Evolutionary conservation across 2,113 vertebrate genomes (phyloP).

Genomic region (Azemiops feae): DNA sequence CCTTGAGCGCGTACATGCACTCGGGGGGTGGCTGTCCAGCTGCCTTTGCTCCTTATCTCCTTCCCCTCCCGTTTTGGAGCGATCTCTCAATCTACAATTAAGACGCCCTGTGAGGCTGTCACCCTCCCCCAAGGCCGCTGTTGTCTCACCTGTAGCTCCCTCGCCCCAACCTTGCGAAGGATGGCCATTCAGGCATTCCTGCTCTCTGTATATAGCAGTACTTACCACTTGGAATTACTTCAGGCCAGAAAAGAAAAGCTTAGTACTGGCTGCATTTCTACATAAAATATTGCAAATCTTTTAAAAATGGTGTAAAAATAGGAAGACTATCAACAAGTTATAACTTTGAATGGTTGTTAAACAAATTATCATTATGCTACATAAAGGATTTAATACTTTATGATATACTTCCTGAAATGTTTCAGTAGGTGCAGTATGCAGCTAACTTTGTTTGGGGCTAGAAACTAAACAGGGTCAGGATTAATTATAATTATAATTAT

Average conservation of each 20-base stretch:
- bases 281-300: conserved; percentile 68
- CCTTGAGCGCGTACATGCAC: too few relatives aligned
- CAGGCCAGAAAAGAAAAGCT: conserved; percentile 64
- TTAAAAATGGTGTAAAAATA: conserved; percentile 68
- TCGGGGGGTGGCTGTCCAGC: too few relatives aligned
- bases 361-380: neutral
- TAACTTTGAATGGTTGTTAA: neutral
- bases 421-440: neutral
- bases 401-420: neutral
- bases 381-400: neutral
- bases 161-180: too few relatives aligned
- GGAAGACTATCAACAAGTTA: conserved; percentile 70
- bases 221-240: conserved; percentile 61
- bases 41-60: too few relatives aligned
- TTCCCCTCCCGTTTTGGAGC: too few relatives aligned
- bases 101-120: too few relatives aligned
- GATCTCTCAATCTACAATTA: too few relatives aligned
- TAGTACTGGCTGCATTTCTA: conserved; percentile 47
- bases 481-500: neutral
- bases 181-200: too few relatives aligned
- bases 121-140: too few relatives aligned
- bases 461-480: neutral
- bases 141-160: too few relatives aligned
- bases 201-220: conserved; percentile 55
- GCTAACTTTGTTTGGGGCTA: neutral